Conservation (phyloP, 2,113 vertebrate genomes). For the Micromys minutus region DNA sequence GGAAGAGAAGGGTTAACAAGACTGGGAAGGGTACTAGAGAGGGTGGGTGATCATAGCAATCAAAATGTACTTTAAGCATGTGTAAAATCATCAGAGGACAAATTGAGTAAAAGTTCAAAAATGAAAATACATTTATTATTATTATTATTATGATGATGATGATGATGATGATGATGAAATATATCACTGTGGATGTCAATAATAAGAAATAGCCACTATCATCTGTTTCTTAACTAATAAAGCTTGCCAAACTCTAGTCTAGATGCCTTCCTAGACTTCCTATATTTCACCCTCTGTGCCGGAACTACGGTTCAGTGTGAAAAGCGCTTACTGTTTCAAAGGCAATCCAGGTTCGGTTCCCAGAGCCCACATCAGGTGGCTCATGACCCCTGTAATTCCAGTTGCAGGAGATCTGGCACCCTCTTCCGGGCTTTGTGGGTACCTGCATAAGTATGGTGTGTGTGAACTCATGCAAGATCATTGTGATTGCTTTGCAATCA, state of each 20-base stretch:
- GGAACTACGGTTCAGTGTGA: background rate
- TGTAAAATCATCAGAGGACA: background rate
- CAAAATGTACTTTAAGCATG: background rate
- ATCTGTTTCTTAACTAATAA: background rate
- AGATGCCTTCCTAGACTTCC: background rate
- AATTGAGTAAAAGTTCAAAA: background rate
- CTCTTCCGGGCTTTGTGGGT: background rate
- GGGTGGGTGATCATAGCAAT: background rate
- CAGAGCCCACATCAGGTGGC: background rate
- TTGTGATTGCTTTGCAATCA: background rate
- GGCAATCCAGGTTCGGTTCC: background rate
- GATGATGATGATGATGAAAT: too few species aligned
- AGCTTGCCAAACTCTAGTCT: background rate
- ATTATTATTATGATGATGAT: too few species aligned
- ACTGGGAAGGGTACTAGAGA: background rate
- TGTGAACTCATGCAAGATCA: background rate
- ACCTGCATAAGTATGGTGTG: background rate
- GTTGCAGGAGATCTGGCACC: background rate
- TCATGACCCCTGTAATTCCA: background rate
- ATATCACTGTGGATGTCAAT: background rate
- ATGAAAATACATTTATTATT: background rate
- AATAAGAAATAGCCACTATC: background rate
- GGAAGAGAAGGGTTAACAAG: background rate
- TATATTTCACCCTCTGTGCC: background rate
- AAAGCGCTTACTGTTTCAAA: background rate